A percentile compares a stretch with the other conserved stretches of the same genome.
phyloP scores from a whole-genome alignment of 2,888 invertebrate genomes.

The Nezara viridula region DNA sequence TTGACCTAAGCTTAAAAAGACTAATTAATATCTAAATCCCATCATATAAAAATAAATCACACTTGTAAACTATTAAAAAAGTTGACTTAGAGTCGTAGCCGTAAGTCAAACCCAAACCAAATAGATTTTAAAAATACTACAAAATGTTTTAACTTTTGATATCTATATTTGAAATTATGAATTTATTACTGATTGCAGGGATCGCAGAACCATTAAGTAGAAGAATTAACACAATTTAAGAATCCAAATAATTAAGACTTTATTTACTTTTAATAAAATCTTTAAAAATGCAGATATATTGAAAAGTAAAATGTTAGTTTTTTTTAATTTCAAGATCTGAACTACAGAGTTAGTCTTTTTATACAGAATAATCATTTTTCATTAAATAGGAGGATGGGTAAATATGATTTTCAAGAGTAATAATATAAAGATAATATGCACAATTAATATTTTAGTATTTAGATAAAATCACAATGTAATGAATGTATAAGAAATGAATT shows the following conservation, averaged over 20 bases:
- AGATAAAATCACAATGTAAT: not conserved
- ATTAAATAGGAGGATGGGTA: not conserved
- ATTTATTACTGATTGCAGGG: not conserved
- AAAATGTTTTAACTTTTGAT: not conserved
- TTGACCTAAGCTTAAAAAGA: conserved; percentile 4
- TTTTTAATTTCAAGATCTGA: not conserved
- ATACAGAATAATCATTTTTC: not conserved
- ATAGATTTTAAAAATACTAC: not conserved
- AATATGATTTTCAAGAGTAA: not conserved
- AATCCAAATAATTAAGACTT: not conserved
- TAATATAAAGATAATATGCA: not conserved
- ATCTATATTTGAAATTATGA: not conserved
- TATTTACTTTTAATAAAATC: not conserved
- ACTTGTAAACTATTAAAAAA: not conserved
- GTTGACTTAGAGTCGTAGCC: not conserved
- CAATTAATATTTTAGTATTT: not conserved
- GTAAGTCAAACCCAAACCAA: not conserved
- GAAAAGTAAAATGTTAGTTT: not conserved
- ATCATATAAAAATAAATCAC: conserved; percentile 36
- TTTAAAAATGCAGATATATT: not conserved
- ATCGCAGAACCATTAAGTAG: not conserved
- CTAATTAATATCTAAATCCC: conserved; percentile 15
- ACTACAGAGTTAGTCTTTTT: not conserved
- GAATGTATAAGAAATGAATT: no score
- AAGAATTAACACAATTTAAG: not conserved